Conservation (phyloP, 2,113 vertebrate genomes). For the Rhinolophus ferrumequinum region DNA sequence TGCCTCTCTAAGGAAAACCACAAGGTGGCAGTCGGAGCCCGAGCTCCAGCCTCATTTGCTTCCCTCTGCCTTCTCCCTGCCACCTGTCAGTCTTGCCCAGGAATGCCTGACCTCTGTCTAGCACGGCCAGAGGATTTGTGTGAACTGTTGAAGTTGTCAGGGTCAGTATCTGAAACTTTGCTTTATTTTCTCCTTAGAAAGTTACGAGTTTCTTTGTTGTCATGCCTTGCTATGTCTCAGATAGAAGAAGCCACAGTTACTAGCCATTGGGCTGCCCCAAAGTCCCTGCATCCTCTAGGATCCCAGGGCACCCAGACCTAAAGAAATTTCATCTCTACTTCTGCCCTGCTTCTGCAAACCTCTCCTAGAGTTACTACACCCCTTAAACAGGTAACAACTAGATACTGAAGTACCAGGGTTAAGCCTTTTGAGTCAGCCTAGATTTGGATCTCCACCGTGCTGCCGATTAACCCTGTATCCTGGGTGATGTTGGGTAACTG, state of each 20-base stretch:
- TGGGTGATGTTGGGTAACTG: conserved; percentile 25
- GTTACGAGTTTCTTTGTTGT: not conserved
- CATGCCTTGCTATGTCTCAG: not conserved
- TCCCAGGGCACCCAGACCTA: not conserved
- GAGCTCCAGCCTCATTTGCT: not conserved
- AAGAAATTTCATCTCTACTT: not conserved
- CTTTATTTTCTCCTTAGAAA: conserved; percentile 47
- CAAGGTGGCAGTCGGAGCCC: conserved; percentile 68
- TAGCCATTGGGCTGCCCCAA: not conserved
- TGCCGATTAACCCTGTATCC: not conserved
- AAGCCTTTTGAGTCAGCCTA: conserved; percentile 31
- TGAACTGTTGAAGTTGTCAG: not conserved
- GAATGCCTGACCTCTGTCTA: not conserved
- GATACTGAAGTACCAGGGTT: not conserved
- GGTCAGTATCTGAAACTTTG: not conserved
- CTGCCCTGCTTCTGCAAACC: not conserved
- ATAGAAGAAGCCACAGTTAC: not conserved
- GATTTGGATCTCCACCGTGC: not conserved
- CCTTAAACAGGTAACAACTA: not conserved
- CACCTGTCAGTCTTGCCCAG: not conserved
- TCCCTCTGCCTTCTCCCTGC: not conserved
- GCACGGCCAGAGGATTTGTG: not conserved
- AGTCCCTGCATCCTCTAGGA: not conserved
- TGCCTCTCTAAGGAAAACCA: conserved; percentile 52
- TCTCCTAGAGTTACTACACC: not conserved